These are phyloP conservation scores for Drosophila mayri DNA, from an alignment of 1,140 invertebrate species.

Conservation along the genomic window DNA sequence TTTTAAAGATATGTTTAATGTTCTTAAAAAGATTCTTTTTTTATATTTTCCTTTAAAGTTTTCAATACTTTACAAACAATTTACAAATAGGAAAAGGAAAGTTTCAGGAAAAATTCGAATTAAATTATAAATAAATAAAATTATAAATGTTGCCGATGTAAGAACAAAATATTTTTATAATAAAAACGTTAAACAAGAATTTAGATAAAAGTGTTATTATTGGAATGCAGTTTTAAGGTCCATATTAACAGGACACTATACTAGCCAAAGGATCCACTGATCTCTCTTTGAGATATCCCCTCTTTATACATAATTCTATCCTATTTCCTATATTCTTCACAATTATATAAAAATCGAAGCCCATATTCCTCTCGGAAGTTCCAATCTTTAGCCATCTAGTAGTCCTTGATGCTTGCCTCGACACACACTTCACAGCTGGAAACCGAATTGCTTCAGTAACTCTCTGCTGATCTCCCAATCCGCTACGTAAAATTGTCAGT, in stretches of 20 bases:
- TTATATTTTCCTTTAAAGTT: background rate
- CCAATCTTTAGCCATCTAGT: background rate
- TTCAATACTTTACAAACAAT: background rate
- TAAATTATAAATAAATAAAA: too few relatives aligned
- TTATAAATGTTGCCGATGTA: background rate
- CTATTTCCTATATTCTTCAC: too few relatives aligned
- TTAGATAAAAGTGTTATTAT: too few relatives aligned
- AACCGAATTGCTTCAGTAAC: background rate
- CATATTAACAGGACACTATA: too few relatives aligned
- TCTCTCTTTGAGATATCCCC: too few relatives aligned
- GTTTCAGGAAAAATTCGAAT: background rate
- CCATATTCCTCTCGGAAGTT: background rate
- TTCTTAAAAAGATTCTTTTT: background rate
- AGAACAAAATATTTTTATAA: slow-evolving; percentile 7
- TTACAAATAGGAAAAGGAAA: background rate
- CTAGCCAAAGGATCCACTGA: too few relatives aligned
- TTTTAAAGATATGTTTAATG: background rate
- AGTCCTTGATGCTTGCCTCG: background rate
- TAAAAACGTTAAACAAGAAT: background rate
- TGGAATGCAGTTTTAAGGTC: too few relatives aligned
- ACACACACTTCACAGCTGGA: background rate
- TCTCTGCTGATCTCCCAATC: background rate
- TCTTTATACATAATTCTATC: too few relatives aligned
- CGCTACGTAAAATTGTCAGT: slow-evolving; percentile 22
- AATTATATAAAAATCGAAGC: too few relatives aligned